Base-by-base conservation (phyloP, 2,797 vertebrate species). In the Lepus townsendii region DNA sequence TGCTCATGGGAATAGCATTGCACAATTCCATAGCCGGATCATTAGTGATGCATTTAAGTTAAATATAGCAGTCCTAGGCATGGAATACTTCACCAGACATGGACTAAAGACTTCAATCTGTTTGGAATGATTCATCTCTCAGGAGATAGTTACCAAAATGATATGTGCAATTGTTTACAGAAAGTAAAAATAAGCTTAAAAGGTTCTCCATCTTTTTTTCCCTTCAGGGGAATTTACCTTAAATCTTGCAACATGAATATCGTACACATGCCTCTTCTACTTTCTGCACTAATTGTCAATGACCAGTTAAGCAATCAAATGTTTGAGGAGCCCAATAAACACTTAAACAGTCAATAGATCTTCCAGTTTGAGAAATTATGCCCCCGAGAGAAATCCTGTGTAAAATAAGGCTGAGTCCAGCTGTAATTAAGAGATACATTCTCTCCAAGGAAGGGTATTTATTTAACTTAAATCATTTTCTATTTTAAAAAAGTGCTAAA, bases 381-480 rank as follows among this genome's bases (percentile, higher is more conserved):
- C 5, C 57, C 17, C 50, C n/a, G 69, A 78, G 20, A 95, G 54
- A 90, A 26, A 66, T 2, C 14, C 17, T 93, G 5, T 89, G 2
- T 78, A 95, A 92, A 96, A 54, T 78, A 94, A 87, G n/a, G 90
- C 60, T 3, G 84, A 86, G n/a, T 71, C 50, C 60, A 96, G 35
- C 24, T 50, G 47, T 62, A 93, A 86, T 50, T 17, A 76, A 78
- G 42, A 75, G 7, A 6, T 62, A 73, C 7, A 92, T 60, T 84
- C 4, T 63, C 47, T 76, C 47, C 35, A 91, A 91, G n/a, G 30
- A 93, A 82, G 42, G 13, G 17, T 42, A 82, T 77, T 89, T 92
- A 68, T 78, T 95, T 94, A 91, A 93, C 86, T 90, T 66, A 68
- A 93, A 73, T 84, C 24, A 72, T 9, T 11, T 87, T 11, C 86